Evolutionary conservation across 2,113 vertebrate genomes (phyloP).

Genomic region (Heteronetta atricapilla): DNA sequence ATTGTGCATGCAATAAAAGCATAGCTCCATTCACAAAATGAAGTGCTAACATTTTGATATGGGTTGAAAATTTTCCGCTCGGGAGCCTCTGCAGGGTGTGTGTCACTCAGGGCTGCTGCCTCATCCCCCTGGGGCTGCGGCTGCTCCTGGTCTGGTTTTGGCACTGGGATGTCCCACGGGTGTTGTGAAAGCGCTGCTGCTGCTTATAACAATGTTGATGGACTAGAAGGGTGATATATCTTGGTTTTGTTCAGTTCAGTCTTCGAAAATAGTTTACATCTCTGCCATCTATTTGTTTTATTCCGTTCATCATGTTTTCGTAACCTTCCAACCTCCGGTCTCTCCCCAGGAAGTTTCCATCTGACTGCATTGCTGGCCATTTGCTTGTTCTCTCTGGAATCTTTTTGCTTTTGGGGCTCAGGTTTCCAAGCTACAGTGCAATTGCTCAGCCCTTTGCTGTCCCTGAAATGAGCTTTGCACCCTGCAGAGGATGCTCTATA

Average conservation of each 20-base stretch:
- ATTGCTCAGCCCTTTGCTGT: neutral
- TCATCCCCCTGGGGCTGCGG: rapidly evolving
- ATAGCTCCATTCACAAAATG: constrained; percentile 70
- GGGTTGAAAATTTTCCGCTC: neutral
- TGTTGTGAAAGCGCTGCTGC: neutral
- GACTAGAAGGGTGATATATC: neutral
- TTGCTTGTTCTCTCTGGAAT: neutral
- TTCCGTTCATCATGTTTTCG: neutral
- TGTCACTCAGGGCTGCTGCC: neutral
- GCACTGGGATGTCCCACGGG: neutral
- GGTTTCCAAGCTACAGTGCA: neutral
- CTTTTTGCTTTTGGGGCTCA: neutral
- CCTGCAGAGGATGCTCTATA: neutral
- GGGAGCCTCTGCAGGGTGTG: neutral
- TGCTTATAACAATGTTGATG: neutral
- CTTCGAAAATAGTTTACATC: neutral
- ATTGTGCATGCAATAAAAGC: constrained; percentile 44
- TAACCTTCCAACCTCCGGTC: neutral
- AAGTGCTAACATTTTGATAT: constrained; percentile 14
- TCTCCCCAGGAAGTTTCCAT: neutral
- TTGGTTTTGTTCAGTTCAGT: neutral
- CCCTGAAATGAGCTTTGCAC: neutral
- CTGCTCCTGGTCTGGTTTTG: neutral
- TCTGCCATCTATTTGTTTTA: neutral
- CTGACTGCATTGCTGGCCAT: neutral